These are phyloP conservation scores for Semaprochilodus insignis DNA, from an alignment of 2,797 vertebrate species.

Conservation along the genomic window DNA sequence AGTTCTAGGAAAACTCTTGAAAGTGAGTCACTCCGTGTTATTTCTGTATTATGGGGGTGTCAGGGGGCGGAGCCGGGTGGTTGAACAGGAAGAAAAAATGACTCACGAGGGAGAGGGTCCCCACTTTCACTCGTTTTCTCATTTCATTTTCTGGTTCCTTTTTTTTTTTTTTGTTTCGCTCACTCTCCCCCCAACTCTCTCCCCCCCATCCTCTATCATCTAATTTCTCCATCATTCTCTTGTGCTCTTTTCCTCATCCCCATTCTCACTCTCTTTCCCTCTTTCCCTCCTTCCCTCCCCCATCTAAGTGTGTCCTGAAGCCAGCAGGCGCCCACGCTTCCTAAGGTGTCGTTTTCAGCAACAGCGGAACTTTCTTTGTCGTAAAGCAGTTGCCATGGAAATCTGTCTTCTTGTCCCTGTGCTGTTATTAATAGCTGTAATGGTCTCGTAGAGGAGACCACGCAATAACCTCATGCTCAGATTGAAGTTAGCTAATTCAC, in stretches of 20 bases:
- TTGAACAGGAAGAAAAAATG: constrained; percentile 33
- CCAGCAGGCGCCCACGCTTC: constrained; percentile 35
- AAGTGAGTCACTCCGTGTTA: constrained; percentile 40
- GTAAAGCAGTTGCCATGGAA: constrained; percentile 50
- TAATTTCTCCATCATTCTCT: not conserved
- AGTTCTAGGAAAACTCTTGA: constrained; percentile 21
- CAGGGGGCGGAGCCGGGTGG: constrained; percentile 5
- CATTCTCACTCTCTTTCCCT: not conserved
- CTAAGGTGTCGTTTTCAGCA: constrained; percentile 51
- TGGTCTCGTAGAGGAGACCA: constrained; percentile 21
- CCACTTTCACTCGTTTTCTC: not conserved
- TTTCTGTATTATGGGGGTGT: constrained; percentile 18
- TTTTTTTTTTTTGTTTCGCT: not conserved
- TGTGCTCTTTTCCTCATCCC: not conserved
- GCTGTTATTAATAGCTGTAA: constrained; percentile 44
- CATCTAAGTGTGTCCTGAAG: not conserved
- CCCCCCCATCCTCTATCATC: no score
- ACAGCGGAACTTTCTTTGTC: constrained; percentile 39
- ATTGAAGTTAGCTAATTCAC: not conserved
- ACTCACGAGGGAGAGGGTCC: constrained; percentile 30
- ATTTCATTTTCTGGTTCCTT: no score
- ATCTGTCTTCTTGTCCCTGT: constrained; percentile 38
- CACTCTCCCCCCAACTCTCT: not conserved
- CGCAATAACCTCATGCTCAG: not conserved
- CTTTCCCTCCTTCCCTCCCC: not conserved